Evolutionary conservation across 2,888 invertebrate species (phyloP).

Genomic region (Metallyticus violacea): DNA sequence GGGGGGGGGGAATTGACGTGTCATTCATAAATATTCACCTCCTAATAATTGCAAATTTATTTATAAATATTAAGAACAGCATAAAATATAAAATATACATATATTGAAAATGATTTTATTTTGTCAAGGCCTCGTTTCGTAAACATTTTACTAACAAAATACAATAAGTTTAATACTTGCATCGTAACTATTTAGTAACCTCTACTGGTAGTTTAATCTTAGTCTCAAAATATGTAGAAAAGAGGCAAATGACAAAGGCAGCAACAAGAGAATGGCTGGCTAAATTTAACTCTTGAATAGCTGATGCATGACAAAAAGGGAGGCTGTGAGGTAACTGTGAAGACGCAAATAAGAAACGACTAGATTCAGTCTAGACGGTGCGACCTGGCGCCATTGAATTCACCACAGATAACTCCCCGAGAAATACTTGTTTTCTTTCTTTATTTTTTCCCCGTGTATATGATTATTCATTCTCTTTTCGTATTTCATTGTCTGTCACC

Average conservation of each 20-base stretch:
- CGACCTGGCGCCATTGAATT: not conserved
- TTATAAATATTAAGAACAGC: too few species aligned
- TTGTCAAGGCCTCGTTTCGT: too few species aligned
- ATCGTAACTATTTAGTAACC: too few species aligned
- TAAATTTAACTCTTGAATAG: not conserved
- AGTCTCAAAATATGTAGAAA: not conserved
- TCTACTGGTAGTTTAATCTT: not conserved
- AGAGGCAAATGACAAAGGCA: too few species aligned
- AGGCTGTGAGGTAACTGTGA: not conserved
- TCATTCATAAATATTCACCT: too few species aligned
- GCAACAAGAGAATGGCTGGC: not conserved
- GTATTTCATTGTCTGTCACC: not conserved
- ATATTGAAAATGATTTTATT: too few species aligned
- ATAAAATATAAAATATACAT: too few species aligned
- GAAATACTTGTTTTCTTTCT: not conserved
- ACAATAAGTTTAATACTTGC: too few species aligned
- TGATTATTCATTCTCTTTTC: not conserved
- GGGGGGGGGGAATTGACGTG: too few species aligned
- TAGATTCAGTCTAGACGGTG: not conserved
- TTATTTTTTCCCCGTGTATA: not conserved
- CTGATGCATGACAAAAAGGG: not conserved
- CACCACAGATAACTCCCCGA: not conserved
- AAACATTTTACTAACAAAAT: too few species aligned
- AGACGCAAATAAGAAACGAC: not conserved
- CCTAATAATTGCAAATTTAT: too few species aligned